These are phyloP conservation scores for Microctenopoma lineatum DNA, from an alignment of 2,797 vertebrate species.

Conservation along the genomic window DNA sequence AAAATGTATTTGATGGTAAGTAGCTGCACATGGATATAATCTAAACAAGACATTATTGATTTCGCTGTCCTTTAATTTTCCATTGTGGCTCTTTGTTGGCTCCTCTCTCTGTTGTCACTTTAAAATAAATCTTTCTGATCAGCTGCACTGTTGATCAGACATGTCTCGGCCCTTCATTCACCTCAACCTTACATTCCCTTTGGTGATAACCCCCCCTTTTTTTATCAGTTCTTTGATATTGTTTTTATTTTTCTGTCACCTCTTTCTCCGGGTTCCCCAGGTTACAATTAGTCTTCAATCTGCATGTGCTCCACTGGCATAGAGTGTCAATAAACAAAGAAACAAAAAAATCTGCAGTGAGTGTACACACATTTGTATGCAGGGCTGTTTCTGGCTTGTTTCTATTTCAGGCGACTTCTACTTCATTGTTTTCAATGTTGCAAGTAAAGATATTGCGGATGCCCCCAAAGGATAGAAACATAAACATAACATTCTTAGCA, in stretches of 20 bases:
- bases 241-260: constrained; percentile 5
- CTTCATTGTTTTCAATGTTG: constrained; percentile 40
- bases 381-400: constrained; percentile 22
- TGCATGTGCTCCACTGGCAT: not conserved
- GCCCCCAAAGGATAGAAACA: constrained; percentile 41
- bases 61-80: not conserved
- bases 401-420: constrained; percentile 36
- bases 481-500: constrained; percentile 26
- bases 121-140: not conserved
- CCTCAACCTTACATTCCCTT: not conserved
- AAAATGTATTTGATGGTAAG: not conserved
- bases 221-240: not conserved
- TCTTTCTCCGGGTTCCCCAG: constrained; percentile 21
- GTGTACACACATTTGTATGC: constrained; percentile 33
- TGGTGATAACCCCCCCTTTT: not conserved
- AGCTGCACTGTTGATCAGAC: not conserved
- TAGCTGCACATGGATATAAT: not conserved
- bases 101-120: not conserved
- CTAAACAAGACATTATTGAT: not conserved
- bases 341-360: constrained; percentile 24
- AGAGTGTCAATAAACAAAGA: constrained; percentile 20
- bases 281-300: constrained; percentile 31
- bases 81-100: not conserved
- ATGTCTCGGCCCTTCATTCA: not conserved
- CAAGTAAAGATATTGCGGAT: constrained; percentile 33